A percentile compares a stretch with the other conserved stretches of the same genome.
Conservation (phyloP, 2,113 vertebrate species). For the Clarias magur region DNA sequence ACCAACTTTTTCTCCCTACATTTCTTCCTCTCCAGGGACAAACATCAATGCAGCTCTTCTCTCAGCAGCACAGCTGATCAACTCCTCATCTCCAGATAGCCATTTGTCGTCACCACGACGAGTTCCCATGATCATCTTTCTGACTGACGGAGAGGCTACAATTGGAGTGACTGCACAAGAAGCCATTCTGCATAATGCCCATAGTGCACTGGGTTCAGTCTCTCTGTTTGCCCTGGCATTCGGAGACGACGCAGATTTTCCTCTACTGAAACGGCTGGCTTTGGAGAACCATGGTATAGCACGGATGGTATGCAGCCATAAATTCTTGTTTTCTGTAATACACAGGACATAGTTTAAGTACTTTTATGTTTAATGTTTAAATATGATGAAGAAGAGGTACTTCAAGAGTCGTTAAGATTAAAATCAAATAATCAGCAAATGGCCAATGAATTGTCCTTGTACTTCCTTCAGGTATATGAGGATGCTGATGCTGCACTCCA, state of each 20-base stretch:
- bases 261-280: conserved; percentile 73
- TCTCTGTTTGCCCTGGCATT: conserved; percentile 83
- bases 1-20: background rate
- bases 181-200: conserved; percentile 75
- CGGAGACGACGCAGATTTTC: conserved; percentile 80
- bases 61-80: conserved; percentile 76
- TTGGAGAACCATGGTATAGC: conserved; percentile 78
- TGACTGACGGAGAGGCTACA: conserved; percentile 84
- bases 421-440: background rate
- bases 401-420: background rate
- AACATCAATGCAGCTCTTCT: conserved; percentile 81
- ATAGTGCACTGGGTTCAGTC: conserved; percentile 67
- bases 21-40: conserved; percentile 73
- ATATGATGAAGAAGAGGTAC: background rate
- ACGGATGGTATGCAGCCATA: conserved; percentile 56
- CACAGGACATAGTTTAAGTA: background rate
- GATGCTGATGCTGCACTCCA: conserved; percentile 77
- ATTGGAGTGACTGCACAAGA: conserved; percentile 70
- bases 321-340: background rate
- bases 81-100: conserved; percentile 56
- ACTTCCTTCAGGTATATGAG: conserved; percentile 70
- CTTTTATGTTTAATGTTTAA: background rate
- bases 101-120: conserved; percentile 54
- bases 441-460: background rate
- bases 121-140: conserved; percentile 80